Base-by-base conservation (phyloP, 2,797 vertebrate genomes). In the Diceros bicornis region DNA sequence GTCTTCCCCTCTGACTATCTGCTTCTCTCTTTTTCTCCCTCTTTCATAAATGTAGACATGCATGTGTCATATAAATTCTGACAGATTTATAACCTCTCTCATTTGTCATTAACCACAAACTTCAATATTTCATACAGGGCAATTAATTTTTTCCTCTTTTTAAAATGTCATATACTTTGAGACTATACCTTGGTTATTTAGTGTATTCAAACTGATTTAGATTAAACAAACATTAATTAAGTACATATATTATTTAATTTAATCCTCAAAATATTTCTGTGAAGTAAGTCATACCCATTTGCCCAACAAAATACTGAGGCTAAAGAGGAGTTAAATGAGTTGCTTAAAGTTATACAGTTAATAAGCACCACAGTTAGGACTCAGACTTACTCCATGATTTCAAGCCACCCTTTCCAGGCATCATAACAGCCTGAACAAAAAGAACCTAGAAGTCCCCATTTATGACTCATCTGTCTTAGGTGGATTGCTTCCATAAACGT, bases 231-330 rank as follows among this genome's bases (percentile, higher is more conserved):
- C 18, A 59, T 75, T 55, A 79, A 29, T 64, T 90, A 47, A 89
- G 23, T n/a, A 47, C 11, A 47, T 84, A 81, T 12, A 52, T 93
- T 93, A 59, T 85, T 96, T 92, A 6, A 89, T 71, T 81, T 93
- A 85, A 88, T 74, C 8, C 6, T 93, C 44, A 74, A 18, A 84
- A 57, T 20, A 68, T 86, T 32, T 85, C 55, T 71, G 37, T 88
- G 44, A 95, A 74, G 29, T 62, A 59, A 87, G 61, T 61, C n/a
- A 62, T 86, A 78, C 29, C 5, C 25, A 23, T 89, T 92, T 85
- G n/a, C 61, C 57, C 23, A 66, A 52, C 27, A 90, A 92, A 79
- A 41, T 85, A 85, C 25, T 66, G 32, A 94, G 27, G 41, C 20
- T 85, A 82, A 74, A 41, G 29, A 82, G 41, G 29, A 27, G 4